Base-by-base conservation (phyloP, 2,797 vertebrate species). In the Synaphobranchus kaupii region DNA sequence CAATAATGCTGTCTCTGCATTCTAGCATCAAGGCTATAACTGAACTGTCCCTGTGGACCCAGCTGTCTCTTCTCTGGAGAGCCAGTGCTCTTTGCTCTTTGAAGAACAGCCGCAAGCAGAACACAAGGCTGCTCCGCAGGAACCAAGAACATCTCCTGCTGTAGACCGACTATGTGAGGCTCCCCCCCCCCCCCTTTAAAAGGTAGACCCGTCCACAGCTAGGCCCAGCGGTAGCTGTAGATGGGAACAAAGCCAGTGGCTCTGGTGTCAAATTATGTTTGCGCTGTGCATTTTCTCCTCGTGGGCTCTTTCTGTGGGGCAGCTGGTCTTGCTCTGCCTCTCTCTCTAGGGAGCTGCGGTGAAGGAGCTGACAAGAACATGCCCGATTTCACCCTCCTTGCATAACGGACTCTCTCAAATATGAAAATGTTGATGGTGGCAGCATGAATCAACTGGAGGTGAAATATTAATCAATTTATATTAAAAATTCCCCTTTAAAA, bases 381-480 rank as follows among this genome's bases (percentile, higher is more conserved):
- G 83, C 86, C 48, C 85, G 84, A 63, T 68, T 86, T 86, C 81
- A 58, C 86, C 86, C 87, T 88, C 86, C 83, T 63, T 88, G 87
- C 85, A 85, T 82, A 85, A 86, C 86, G 87, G 88, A 90, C 84
- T 85, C 83, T 85, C 25, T 71, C 10, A 82, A 80, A 87, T 63
- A 82, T 88, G 88, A 86, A 90, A 90, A 89, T 90, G 86, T 85
- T 89, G 87, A 89, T 78, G 87, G 56, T 88, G 87, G 87, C 86
- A 89, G 85, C 84, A 88, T 89, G 80, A 90, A 87, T 88, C 76
- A 84, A 89, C 88, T 81, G 84, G 86, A 84, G 83, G 84, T 91
- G 63, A 91, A 92, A 92, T 90, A 90, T 87, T 88, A 87, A 90
- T 91, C 88, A 90, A 88, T 85, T 90, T 90, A 76, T 54, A 89